These are phyloP conservation scores for Phrynocephalus versicolor DNA, from an alignment of 2,113 vertebrate genomes.

Conservation along the genomic window DNA sequence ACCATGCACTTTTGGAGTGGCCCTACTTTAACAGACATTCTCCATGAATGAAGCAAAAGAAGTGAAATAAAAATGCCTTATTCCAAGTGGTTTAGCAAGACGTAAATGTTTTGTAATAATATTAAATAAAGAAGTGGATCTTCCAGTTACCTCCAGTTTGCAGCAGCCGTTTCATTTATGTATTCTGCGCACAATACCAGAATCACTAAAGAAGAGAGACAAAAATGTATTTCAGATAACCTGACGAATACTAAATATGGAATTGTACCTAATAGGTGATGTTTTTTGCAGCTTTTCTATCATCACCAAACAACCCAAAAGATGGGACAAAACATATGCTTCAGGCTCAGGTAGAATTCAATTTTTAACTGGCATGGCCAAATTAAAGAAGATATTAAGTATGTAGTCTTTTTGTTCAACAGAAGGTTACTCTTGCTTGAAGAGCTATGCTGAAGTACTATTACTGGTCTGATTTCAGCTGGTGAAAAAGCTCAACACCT, in stretches of 20 bases:
- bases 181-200: constrained; percentile 91
- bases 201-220: constrained; percentile 69
- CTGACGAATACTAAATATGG: not conserved
- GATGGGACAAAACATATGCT: not conserved
- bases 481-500: not conserved
- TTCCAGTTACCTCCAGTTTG: constrained; percentile 90
- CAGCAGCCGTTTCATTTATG: constrained; percentile 92
- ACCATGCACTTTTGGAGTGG: no score
- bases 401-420: no score
- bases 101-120: not conserved
- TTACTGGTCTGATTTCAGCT: not conserved
- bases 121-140: not conserved
- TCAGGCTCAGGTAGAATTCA: not conserved
- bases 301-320: not conserved
- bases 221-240: not conserved
- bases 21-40: no score
- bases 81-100: not conserved
- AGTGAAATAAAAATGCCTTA: no score
- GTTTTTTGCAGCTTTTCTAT: no score
- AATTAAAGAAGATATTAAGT: not conserved
- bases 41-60: no score
- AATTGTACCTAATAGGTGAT: not conserved
- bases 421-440: not conserved
- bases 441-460: not conserved
- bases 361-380: not conserved